Percentiles rank a stretch among this genome's conserved stretches.
Conservation (phyloP, 1,140 invertebrate species). For the Piezodorus guildinii region DNA sequence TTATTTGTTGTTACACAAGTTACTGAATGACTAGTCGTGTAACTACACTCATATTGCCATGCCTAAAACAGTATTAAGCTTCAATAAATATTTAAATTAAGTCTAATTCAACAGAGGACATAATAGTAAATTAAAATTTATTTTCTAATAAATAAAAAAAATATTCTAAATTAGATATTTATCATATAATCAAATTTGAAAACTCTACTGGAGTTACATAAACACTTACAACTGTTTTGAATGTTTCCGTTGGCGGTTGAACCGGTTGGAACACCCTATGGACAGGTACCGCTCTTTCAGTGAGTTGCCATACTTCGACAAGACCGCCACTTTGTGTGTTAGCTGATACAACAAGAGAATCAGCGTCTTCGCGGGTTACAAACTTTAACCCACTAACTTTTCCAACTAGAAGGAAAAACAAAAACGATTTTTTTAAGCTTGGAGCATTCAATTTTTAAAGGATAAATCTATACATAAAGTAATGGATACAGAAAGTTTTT, state of each 20-base stretch:
- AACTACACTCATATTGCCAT: slow-evolving; percentile 56
- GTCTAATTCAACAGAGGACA: too few relatives aligned
- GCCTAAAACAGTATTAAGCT: slow-evolving; percentile 33
- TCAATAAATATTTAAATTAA: too few relatives aligned
- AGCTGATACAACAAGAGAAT: slow-evolving; percentile 63
- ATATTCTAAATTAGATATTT: neutral
- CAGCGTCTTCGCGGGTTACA: slow-evolving; percentile 66
- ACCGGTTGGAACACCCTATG: slow-evolving; percentile 55
- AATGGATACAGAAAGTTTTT: neutral
- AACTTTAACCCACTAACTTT: slow-evolving; percentile 62
- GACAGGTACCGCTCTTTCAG: slow-evolving; percentile 62
- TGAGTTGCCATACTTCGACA: slow-evolving; percentile 76
- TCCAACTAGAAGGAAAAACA: slow-evolving; percentile 16
- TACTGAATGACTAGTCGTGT: slow-evolving; percentile 36
- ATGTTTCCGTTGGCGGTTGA: slow-evolving; percentile 35
- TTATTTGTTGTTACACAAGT: slow-evolving; percentile 45
- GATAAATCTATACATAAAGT: too few relatives aligned
- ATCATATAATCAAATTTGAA: slow-evolving; percentile 15
- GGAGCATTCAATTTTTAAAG: too few relatives aligned
- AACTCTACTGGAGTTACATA: slow-evolving; percentile 4
- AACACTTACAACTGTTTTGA: slow-evolving; percentile 50
- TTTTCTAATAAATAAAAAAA: slow-evolving; percentile 7
- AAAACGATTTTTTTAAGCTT: too few relatives aligned
- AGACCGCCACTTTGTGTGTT: slow-evolving; percentile 46
- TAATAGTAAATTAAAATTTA: too few relatives aligned